Percentiles rank a stretch among this genome's conserved stretches.
Evolutionary conservation across 1,140 invertebrate species (phyloP).

Genomic region (Nasonia giraulti): DNA sequence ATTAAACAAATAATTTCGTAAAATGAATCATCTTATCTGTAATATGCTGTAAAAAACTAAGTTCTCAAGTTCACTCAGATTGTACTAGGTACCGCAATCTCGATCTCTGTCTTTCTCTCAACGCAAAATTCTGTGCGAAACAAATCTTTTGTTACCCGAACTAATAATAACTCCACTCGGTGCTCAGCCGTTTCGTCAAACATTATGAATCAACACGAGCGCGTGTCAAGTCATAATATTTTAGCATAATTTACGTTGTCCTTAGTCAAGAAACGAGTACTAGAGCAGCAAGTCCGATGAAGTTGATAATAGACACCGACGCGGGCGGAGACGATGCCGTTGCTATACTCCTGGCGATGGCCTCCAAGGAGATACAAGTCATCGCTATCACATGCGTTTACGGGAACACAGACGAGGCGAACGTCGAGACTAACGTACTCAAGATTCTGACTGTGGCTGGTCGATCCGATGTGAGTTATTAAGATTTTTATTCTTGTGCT

Average conservation of each 20-base stretch:
- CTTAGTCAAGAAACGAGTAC: neutral
- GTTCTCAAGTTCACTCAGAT: no score
- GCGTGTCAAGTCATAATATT: neutral
- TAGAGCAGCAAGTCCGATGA: slow-evolving; percentile 45
- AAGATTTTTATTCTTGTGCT: neutral
- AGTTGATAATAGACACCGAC: slow-evolving; percentile 76
- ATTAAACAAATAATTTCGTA: neutral
- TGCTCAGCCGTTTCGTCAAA: neutral
- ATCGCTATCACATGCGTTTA: slow-evolving; percentile 79
- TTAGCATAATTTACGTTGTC: neutral
- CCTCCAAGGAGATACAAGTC: slow-evolving; percentile 64
- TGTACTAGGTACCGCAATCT: no score
- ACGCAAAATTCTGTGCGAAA: neutral
- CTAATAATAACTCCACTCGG: neutral
- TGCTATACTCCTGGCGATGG: slow-evolving; percentile 73
- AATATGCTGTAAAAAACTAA: no score
- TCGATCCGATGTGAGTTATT: slow-evolving; percentile 74
- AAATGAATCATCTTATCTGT: no score
- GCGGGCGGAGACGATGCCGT: slow-evolving; percentile 77
- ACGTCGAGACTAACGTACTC: slow-evolving; percentile 77
- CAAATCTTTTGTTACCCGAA: neutral
- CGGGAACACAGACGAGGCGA: slow-evolving; percentile 78
- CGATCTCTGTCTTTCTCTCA: no score
- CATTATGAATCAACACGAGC: neutral
- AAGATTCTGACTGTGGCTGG: slow-evolving; percentile 75